Base-by-base conservation (phyloP, 2,797 vertebrate genomes). In the Gambelia wislizenii region DNA sequence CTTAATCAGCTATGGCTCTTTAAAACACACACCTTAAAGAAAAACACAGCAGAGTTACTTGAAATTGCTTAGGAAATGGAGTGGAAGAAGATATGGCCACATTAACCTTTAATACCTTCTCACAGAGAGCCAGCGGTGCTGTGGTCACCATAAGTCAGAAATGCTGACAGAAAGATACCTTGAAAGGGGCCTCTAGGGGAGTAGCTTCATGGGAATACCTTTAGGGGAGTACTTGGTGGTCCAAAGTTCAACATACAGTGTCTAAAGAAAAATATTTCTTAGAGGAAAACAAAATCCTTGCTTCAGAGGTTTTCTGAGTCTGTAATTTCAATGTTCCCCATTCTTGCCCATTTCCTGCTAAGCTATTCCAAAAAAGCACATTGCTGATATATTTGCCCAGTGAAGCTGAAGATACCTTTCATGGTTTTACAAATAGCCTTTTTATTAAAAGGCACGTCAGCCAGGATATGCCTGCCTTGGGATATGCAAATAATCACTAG, bases 401-500 rank as follows among this genome's bases (percentile, higher is more conserved):
- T 83, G 0, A 87, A 91, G 61, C 0, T 0, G 78, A 91, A 89
- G 64, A 52, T 10, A 1, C 6, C 4, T 75, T 10, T 90, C 77
- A 77, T 33, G 84, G 42, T n/a, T 67, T 91, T 39, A 72, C 87
- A 82, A 86, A 61, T 87, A 4, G 87, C 61, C 70, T 27, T 39
- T 94, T 44, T 18, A 0, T 89, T 92, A 92, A 87, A 77, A 82
- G 5, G 84, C 6, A 6, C 91, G 83, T 54, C 81, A 91, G 88
- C 52, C 69, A 90, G 81, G 75, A 89, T 84, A 80, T 13, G 10
- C 52, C 84, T 1, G 74, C 39, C 91, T 86, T 90, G 85, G 84
- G 84, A 86, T 87, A 78, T 84, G 87, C 70, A 87, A n/a, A n/a
- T 44, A 27, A 54, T 64, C 49, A 54, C 20, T 83, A 59, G 70